phyloP scores from a whole-genome alignment of 1,140 invertebrate genomes.

The Conopomorpha cramerella region DNA sequence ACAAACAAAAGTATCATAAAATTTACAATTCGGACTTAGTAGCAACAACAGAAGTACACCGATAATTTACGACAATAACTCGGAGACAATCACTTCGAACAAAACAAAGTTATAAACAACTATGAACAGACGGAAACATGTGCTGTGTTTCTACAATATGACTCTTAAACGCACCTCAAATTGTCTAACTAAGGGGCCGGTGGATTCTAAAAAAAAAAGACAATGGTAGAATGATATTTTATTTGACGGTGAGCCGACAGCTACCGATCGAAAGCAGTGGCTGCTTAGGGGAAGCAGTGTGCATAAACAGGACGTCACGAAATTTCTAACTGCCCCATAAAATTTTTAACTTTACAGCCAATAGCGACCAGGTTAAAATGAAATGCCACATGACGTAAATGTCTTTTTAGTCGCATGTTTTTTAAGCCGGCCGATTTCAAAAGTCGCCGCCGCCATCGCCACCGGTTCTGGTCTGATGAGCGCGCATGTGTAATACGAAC shows the following conservation, averaged over 20 bases:
- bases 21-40: constrained; percentile 30
- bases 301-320: constrained; percentile 37
- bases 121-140: constrained; percentile 36
- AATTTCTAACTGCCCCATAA: constrained; percentile 27
- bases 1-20: constrained; percentile 60
- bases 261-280: constrained; percentile 15
- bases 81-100: constrained; percentile 38
- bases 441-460: constrained; percentile 22
- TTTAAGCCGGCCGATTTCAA: too few relatives aligned
- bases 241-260: constrained; percentile 25
- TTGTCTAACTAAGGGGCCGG: too few relatives aligned
- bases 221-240: constrained; percentile 41
- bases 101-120: constrained; percentile 45
- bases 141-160: constrained; percentile 17
- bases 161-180: too few relatives aligned
- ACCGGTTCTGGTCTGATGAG: constrained; percentile 27
- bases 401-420: too few relatives aligned
- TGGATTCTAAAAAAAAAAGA: constrained; percentile 19
- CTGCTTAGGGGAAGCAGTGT: constrained; percentile 10
- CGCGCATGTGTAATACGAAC: constrained; percentile 29
- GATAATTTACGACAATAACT: constrained; percentile 45
- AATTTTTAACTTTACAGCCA: too few relatives aligned
- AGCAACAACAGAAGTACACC: constrained; percentile 38
- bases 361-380: too few relatives aligned
- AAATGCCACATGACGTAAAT: too few relatives aligned